Evolutionary conservation across 2,113 vertebrate species (phyloP), one percentile per base, ranked within the genome.

Genomic region (Etheostoma cragini): DNA sequence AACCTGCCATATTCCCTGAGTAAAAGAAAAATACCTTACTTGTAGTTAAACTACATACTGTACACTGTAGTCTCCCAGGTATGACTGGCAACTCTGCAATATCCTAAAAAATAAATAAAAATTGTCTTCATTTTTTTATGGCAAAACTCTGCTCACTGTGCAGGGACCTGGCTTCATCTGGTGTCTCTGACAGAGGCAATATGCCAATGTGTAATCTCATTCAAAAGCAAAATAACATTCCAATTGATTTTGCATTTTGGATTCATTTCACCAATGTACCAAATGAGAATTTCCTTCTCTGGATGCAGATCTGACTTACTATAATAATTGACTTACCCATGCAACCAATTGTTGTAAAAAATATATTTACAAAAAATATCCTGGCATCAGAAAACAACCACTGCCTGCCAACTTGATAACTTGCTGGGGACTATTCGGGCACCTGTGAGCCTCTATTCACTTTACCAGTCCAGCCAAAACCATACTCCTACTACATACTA

Each of bases 201-300:
- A 12, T 63, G 66, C 66, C 50, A 45, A 26, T 26, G 67, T 53
- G 67, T 62, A 42, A 63, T 42, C 65, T 54, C 62, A 35, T 57
- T 71, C 22, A 17, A 49, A 30, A 74, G 47, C 24, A 61, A 76
- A 75, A 64, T 19, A n/a, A 53, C 58, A 67, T 63, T 76, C 26
- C 66, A 70, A 74, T 70, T 61, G 61, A 75, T 54, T 86, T 57
- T 42, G 47, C 49, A n/a, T 87, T 80, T 80, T 47, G 19, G 53
- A 64, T 75, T 67, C 2, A 82, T 73, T 54, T 85, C 53, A 70
- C 56, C 66, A 78, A 17, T n/a, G 22, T 10, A 72, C 53, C 38
- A 76, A 82, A 80, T 78, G 0, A 24, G 22, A 42, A 13, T 24
- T 72, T 50, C 22, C 53, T 49, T 30, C 50, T 45, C 45, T 77